Evolutionary conservation across 2,888 invertebrate genomes (phyloP), one percentile per base, ranked within the genome.

Genomic region (Ariolimax columbianus): DNA sequence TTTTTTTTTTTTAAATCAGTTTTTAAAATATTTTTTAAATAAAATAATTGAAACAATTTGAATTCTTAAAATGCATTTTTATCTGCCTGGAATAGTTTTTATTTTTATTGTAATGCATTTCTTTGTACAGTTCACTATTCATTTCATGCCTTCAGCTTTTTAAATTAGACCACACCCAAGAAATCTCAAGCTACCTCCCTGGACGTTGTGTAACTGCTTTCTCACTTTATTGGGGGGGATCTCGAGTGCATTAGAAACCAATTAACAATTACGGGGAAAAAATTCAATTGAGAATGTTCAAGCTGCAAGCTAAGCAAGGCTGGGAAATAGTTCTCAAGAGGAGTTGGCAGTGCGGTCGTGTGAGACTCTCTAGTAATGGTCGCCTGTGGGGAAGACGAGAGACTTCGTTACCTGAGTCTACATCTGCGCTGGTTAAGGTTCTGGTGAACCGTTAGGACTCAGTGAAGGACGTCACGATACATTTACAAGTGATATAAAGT

Each of bases 241-340:
- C 66, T 70, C 47, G 11, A 72, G 81, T 82, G 81, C 81, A 82
- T 82, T 51, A 77, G 77, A 77, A 83, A 77, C 66, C 63, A 77
- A 83, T 77, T 83, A 68, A 68, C 77, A 83, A 77, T 77, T 77
- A 68, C 23, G 55, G 68, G 30, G 19, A 80, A 43, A 68, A 47
- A 23, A n/a, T 4, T 40, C 36, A 63, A 40, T 40, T 17, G 63
- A n/a, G 36, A 78, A 78, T 63, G 38, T 63, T 38, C n/a, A 26
- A 26, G 4, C 9, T 63, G 63, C 63, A 78, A 78, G 17, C 30
- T 40, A 59, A 40, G 40, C 59, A 6, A 33, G 26, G 23, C 14
- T 2, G 47, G 47, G n/a, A 14, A 63, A 77, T n/a, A 40, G 33
- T 51, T 47, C 77, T 17, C 77, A 63, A 19, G 38, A 63, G 23